Evolutionary conservation across 2,113 vertebrate genomes (phyloP).

Genomic region (Danio rerio): GRCz12tu NC_133178.1:22918001-22918500

Average conservation of each 20-base stretch:
- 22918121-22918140: constrained; percentile 28
- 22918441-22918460: constrained; percentile 23
- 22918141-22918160: neutral
- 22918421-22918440: constrained; percentile 16
- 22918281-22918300: constrained; percentile 61
- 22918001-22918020: constrained; percentile 27
- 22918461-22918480: neutral
- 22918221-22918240: constrained; percentile 72
- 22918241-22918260: constrained; percentile 65
- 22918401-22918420: constrained; percentile 48
- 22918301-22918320: constrained; percentile 59
- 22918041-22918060: constrained; percentile 44
- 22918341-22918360: constrained; percentile 57
- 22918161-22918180: constrained; percentile 9
- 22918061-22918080: constrained; percentile 44
- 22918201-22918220: constrained; percentile 56
- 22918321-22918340: constrained; percentile 60
- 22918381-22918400: constrained; percentile 54
- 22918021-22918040: constrained; percentile 42
- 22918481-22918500: neutral
- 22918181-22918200: neutral
- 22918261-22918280: constrained; percentile 65
- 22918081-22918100: constrained; percentile 30
- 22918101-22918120: constrained; percentile 16
- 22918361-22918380: constrained; percentile 57